Conservation (phyloP, 2,888 invertebrate genomes). For the Hermodice carunculata region DNA sequence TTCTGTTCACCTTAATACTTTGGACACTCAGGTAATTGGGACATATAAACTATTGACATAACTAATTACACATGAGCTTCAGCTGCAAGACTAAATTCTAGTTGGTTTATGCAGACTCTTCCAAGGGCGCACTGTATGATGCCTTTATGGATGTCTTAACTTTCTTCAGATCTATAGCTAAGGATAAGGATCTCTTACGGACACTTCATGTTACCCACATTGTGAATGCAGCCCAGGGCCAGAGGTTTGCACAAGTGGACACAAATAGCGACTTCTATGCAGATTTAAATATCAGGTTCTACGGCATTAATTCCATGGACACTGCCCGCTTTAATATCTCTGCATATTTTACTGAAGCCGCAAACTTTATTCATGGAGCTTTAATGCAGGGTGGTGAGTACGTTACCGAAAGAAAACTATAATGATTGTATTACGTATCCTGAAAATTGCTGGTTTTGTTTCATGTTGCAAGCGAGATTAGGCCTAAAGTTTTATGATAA, state of each 20-base stretch:
- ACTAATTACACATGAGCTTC: no score
- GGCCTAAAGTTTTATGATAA: no score
- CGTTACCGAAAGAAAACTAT: neutral
- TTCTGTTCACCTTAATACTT: no score
- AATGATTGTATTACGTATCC: no score
- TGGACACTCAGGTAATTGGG: no score
- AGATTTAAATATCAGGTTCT: slow-evolving; percentile 79
- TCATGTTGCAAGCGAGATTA: no score
- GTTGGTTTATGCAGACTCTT: no score
- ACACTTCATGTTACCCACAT: slow-evolving; percentile 87
- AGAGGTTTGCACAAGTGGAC: slow-evolving; percentile 78
- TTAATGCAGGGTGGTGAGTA: slow-evolving; percentile 49
- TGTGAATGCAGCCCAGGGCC: slow-evolving; percentile 87
- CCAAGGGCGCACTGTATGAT: no score
- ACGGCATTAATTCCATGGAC: slow-evolving; percentile 86
- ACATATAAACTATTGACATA: no score
- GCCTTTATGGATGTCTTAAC: no score
- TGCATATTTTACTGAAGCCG: slow-evolving; percentile 82
- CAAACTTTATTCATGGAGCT: slow-evolving; percentile 85
- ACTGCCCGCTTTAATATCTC: slow-evolving; percentile 83
- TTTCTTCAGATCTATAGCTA: slow-evolving; percentile 80
- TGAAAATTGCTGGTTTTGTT: no score
- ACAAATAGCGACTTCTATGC: slow-evolving; percentile 83
- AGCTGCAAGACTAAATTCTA: no score
- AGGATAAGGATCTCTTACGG: slow-evolving; percentile 80